Base-by-base conservation (phyloP, 2,888 invertebrate species). In the Pterostichus madidus region DNA sequence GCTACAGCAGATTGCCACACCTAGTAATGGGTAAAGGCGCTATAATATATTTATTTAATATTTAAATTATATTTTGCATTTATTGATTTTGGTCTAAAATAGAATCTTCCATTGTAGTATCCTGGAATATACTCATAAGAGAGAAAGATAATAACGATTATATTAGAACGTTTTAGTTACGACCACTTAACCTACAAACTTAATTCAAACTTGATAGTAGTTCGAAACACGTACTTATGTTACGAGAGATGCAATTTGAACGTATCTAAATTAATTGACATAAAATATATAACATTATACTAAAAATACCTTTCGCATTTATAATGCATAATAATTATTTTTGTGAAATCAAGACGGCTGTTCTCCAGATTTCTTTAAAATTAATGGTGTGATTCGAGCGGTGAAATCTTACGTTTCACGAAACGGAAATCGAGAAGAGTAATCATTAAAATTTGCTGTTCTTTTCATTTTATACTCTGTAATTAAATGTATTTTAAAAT, bases 381-480 rank as follows among this genome's bases (percentile, higher is more conserved):
- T 59, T 59, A 17, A 59, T 49, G 10, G 49, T 13, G 13, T 13
- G 39, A 39, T 4, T 49, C 13, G 5, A 49, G 5, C 49, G 49
- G 49, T 49, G 49, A 49, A 49, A 49, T 13, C 49, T 49, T n/a
- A 49, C 13, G 11, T 13, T 59, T 59, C 5, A 59, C 15, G 17
- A 59, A 59, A 24, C 31, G 8, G 75, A 49, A 49, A 75, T 49
- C 17, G 31, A 75, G 52, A 75, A 15, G 46, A 71, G 71, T 11
- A 49, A 49, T 75, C 75, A 75, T 75, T 75, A 75, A 75, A 75
- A 75, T 75, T 75, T 52, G 15, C 75, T 17, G 31, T 46, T 17
- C 75, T 11, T 8, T 44, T 5, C 71, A 15, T 71, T 71, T 71
- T 71, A 46, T 49, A 49, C 46, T 49, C 49, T 75, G 5, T 75